Base-by-base conservation (phyloP, 2,797 vertebrate genomes). In the Mormyrus hasselquistii region DNA sequence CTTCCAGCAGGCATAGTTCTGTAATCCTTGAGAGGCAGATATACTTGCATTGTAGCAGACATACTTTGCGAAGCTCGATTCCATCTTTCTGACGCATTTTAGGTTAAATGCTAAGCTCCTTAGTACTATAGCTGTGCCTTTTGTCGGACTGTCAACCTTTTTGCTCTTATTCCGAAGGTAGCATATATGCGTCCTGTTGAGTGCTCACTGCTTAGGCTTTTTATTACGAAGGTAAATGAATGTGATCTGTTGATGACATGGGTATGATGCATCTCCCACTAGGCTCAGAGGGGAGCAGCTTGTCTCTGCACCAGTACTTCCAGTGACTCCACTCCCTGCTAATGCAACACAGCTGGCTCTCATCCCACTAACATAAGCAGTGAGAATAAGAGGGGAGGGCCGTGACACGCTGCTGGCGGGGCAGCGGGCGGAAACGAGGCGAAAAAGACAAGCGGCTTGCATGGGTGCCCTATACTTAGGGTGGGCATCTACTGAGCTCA, bases 301-400 rank as follows among this genome's bases (percentile, higher is more conserved):
- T 44, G 53, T 57, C 34, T 29, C 52, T 52, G 38, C 29, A 14
- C 53, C 34, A 87, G 38, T 41, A 41, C 86, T 53, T 87, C 38
- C 38, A 87, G 38, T 44, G 9, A 65, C 16, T 62, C 55, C 12
- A 25, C 34, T 44, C 5, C 16, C 38, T n/a, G 86, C 86, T 44
- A 38, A 49, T 22, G 82, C 47, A 6, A 25, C 25, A n/a, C 86
- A 59, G 47, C 41, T 69, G 41, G 49, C 88, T 76, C 59, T 69
- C 59, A 38, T 55, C 84, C 91, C 34, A 89, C 83, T 50, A 12
- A 88, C 34, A 88, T 85, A 89, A 52, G 59, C 55, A 88, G 73
- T 86, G 52, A 88, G 55, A 76, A 84, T 50, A 12, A 49, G 41
- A 22, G 82, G n/a, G 47, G 25, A 29, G 25, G 25, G 25, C 25